These are phyloP conservation scores for Podocnemis expansa DNA, from an alignment of 2,113 vertebrate species.

Conservation along the genomic window DNA sequence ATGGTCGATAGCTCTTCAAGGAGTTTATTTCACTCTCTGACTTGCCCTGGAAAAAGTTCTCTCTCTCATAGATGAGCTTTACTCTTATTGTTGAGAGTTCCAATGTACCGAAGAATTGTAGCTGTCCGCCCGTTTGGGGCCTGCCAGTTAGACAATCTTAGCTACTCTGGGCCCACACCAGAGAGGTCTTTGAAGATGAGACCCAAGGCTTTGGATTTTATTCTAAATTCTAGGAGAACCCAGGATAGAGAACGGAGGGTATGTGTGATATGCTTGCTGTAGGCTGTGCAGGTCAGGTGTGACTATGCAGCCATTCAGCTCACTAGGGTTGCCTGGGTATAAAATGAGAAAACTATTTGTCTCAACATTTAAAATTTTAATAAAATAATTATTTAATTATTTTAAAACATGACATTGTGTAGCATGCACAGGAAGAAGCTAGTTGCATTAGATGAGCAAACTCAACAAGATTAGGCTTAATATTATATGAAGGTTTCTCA, in stretches of 20 bases:
- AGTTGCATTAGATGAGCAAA: not conserved
- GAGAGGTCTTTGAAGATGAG: not conserved
- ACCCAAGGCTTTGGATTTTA: not conserved
- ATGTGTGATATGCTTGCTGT: no score
- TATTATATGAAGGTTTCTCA: no score
- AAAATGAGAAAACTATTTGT: not conserved
- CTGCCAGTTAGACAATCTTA: not conserved
- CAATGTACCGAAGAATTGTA: not conserved
- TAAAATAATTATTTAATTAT: not conserved
- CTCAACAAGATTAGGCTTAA: no score
- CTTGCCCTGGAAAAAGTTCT: not conserved
- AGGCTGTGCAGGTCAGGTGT: no score
- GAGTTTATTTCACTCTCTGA: not conserved
- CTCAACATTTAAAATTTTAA: not conserved
- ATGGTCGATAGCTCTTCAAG: not conserved
- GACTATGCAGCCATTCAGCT: not conserved
- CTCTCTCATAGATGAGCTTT: not conserved
- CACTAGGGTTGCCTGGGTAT: not conserved
- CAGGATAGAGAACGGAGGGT: not conserved
- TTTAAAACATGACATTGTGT: not conserved
- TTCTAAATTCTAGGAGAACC: not conserved
- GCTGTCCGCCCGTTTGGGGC: not conserved
- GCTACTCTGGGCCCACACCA: not conserved
- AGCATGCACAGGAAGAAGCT: not conserved
- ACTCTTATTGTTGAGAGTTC: not conserved